Evolutionary conservation across 2,888 invertebrate species (phyloP).

Genomic region (Euphydryas editha): DNA sequence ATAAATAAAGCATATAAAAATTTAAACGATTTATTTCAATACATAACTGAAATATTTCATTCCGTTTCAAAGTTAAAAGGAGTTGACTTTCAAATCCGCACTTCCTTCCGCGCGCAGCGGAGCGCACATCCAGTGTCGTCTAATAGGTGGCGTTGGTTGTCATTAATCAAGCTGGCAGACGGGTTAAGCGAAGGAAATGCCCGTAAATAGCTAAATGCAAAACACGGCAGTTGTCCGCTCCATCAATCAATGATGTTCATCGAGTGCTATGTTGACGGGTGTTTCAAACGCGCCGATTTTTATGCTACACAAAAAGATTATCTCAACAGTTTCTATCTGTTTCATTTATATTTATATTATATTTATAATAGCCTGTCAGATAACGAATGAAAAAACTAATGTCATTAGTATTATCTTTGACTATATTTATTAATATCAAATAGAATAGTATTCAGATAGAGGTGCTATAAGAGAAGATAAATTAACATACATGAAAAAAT

Average conservation of each 20-base stretch:
- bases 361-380: too few relatives aligned
- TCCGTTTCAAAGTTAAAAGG: slow-evolving; percentile 44
- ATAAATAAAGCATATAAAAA: background rate
- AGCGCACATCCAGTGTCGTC: slow-evolving; percentile 58
- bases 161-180: slow-evolving; percentile 78
- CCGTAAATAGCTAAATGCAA: slow-evolving; percentile 83
- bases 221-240: slow-evolving; percentile 78
- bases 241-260: slow-evolving; percentile 72
- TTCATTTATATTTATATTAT: background rate
- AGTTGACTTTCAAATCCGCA: slow-evolving; percentile 48
- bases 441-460: too few relatives aligned
- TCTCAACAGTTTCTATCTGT: background rate
- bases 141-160: slow-evolving; percentile 64
- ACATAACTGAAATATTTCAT: slow-evolving; percentile 41
- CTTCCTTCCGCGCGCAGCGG: slow-evolving; percentile 54
- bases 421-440: too few relatives aligned
- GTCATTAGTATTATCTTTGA: too few relatives aligned
- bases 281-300: slow-evolving; percentile 13
- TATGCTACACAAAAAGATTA: background rate
- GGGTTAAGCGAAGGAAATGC: slow-evolving; percentile 81
- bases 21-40: slow-evolving; percentile 29
- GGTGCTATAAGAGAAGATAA: too few relatives aligned
- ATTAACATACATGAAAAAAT: too few relatives aligned
- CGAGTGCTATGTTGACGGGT: slow-evolving; percentile 31
- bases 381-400: too few relatives aligned